phyloP scores from a whole-genome alignment of 2,797 vertebrate genomes.

The Cynodonichthys magdalenae region DNA sequence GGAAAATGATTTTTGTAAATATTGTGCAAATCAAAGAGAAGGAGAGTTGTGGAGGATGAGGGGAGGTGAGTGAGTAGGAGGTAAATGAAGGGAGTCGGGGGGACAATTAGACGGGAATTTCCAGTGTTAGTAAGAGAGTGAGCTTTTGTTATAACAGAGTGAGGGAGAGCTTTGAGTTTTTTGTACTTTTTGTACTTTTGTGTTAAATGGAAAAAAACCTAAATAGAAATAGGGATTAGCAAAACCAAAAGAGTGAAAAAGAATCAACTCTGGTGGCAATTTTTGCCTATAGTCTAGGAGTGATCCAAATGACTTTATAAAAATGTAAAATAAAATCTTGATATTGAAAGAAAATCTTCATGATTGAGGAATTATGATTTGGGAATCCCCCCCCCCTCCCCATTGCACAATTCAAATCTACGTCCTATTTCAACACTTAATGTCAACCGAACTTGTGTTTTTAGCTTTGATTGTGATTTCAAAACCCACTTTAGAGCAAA shows the following conservation, averaged over 20 bases:
- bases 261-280: no score
- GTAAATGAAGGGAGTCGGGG: conserved; percentile 65
- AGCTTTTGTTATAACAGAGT: conserved; percentile 49
- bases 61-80: conserved; percentile 56
- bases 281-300: no score
- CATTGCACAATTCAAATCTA: no score
- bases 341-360: no score
- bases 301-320: no score
- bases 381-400: no score
- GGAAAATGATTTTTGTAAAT: conserved; percentile 77
- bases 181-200: background rate
- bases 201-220: background rate
- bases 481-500: background rate
- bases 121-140: conserved; percentile 61
- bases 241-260: background rate
- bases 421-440: no score
- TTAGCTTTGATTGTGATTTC: background rate
- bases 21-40: conserved; percentile 70
- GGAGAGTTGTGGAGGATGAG: conserved; percentile 55
- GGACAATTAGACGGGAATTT: conserved; percentile 71
- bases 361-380: no score
- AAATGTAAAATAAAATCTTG: no score
- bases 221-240: background rate
- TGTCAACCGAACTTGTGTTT: background rate
- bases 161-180: conserved; percentile 28